These are phyloP conservation scores for Scolanthus callimorphus DNA, from an alignment of 92 coral and sea anemone species.

Conservation along the genomic window DNA sequence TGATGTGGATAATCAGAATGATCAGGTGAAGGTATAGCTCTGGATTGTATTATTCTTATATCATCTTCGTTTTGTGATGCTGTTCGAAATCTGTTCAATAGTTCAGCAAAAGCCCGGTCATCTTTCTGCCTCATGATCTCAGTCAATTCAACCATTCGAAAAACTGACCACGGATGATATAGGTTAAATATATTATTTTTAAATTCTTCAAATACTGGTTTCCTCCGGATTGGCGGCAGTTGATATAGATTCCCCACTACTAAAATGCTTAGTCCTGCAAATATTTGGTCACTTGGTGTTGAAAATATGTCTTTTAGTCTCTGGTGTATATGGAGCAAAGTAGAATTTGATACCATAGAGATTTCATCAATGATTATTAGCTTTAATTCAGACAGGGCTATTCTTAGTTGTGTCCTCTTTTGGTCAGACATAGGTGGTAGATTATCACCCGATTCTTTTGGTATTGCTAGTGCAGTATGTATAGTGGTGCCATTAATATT, in stretches of 20 bases:
- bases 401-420: constrained; percentile 33
- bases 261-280: constrained; percentile 53
- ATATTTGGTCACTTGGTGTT: constrained; percentile 32
- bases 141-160: constrained; percentile 46
- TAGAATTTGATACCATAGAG: constrained; percentile 53
- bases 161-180: constrained; percentile 42
- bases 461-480: constrained; percentile 21
- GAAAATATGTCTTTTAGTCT: constrained; percentile 42
- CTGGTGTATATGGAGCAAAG: constrained; percentile 63
- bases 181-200: constrained; percentile 38
- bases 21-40: constrained; percentile 14
- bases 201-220: constrained; percentile 38
- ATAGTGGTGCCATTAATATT: constrained; percentile 34
- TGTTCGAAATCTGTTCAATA: constrained; percentile 56
- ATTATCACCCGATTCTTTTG: constrained; percentile 26
- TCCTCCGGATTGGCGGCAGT: constrained; percentile 42
- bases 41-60: constrained; percentile 36
- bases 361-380: constrained; percentile 45
- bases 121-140: constrained; percentile 65
- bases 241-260: constrained; percentile 55
- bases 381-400: constrained; percentile 20
- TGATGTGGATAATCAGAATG: constrained; percentile 31
- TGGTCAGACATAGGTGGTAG: constrained; percentile 59
- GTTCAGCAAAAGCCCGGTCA: constrained; percentile 61
- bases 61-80: constrained; percentile 54